These are phyloP conservation scores for Lepisosteus oculatus DNA, from an alignment of 2,113 vertebrate species.

Conservation along the genomic window DNA sequence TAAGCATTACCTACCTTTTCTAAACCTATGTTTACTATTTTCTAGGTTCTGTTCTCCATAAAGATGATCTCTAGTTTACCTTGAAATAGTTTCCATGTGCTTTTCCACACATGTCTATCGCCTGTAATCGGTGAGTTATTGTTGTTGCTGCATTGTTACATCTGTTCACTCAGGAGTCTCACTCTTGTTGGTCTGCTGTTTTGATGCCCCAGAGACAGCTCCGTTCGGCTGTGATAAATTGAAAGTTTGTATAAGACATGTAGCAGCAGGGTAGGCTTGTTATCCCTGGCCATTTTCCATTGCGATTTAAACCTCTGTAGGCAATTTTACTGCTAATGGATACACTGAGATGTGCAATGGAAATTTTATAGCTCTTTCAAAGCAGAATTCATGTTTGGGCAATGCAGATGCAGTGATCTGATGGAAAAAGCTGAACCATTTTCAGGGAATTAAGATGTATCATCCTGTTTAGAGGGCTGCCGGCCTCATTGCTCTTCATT, in stretches of 20 bases:
- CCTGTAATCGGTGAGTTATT: too few relatives aligned
- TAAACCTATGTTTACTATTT: too few relatives aligned
- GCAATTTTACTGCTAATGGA: conserved; percentile 85
- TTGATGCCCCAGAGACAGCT: conserved; percentile 74
- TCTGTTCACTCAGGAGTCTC: not conserved
- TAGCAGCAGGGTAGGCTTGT: conserved; percentile 82
- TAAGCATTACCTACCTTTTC: too few relatives aligned
- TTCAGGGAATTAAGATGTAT: conserved; percentile 77
- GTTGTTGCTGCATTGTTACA: too few relatives aligned
- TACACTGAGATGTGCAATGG: conserved; percentile 81
- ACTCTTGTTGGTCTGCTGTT: conserved; percentile 54
- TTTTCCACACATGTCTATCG: too few relatives aligned
- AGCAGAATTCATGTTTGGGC: conserved; percentile 87
- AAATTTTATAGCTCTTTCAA: conserved; percentile 84
- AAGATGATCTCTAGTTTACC: too few relatives aligned
- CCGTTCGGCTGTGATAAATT: conserved; percentile 77
- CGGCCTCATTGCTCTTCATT: conserved; percentile 64
- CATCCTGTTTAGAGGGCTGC: conserved; percentile 79
- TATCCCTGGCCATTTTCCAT: conserved; percentile 85
- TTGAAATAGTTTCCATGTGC: too few relatives aligned
- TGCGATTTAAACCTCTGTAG: conserved; percentile 83
- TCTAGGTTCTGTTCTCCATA: too few relatives aligned
- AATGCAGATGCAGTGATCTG: conserved; percentile 80
- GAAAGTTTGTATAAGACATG: conserved; percentile 84
- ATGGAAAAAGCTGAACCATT: conserved; percentile 81